Percentiles rank a stretch among this genome's conserved stretches.
phyloP scores from a whole-genome alignment of 2,113 vertebrate genomes.

The Phalacrocorax aristotelis region DNA sequence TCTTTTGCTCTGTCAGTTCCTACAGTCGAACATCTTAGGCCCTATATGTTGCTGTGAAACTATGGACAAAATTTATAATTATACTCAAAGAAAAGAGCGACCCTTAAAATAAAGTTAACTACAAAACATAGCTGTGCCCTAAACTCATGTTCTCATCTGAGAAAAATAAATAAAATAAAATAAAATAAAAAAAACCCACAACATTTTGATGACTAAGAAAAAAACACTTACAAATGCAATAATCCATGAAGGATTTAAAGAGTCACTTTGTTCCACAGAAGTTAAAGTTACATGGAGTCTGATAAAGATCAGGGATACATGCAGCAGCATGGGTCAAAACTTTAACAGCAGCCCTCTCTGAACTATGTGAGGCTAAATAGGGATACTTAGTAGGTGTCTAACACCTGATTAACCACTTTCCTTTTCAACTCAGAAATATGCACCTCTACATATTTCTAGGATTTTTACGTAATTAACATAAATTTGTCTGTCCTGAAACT shows the following conservation, averaged over 20 bases:
- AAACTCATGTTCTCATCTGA: not conserved
- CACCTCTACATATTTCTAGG: not conserved
- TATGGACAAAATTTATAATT: not conserved
- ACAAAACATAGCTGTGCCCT: not conserved
- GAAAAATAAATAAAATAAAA: not conserved
- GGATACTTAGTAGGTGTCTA: not conserved
- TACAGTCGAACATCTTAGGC: not conserved
- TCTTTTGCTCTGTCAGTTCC: not conserved
- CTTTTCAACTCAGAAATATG: not conserved
- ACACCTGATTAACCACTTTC: not conserved
- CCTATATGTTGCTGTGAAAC: accelerated
- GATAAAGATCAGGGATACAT: not conserved
- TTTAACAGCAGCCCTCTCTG: not conserved
- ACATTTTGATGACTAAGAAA: not conserved
- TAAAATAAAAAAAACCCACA: not conserved
- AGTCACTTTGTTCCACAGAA: not conserved
- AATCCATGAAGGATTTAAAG: not conserved
- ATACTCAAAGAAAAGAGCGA: not conserved
- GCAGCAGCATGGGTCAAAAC: not conserved
- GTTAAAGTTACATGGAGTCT: not conserved
- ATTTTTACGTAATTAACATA: not conserved
- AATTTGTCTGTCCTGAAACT: not conserved
- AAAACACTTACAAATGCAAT: not conserved
- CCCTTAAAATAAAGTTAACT: not conserved
- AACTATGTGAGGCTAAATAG: not conserved